These are phyloP conservation scores for Capromys pilorides DNA, from an alignment of 2,797 vertebrate species.

Conservation along the genomic window DNA sequence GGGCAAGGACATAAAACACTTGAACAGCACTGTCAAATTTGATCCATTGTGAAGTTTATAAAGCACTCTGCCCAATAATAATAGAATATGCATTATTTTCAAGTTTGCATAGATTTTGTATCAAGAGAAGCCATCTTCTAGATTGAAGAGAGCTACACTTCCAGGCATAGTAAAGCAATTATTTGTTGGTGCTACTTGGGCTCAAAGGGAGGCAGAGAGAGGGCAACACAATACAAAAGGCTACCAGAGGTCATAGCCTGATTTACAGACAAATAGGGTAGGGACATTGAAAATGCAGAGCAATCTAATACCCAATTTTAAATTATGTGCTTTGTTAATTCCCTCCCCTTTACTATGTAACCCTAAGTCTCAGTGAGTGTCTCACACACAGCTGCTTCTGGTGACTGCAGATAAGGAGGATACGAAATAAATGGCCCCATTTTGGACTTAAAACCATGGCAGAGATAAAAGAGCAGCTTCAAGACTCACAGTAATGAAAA, in stretches of 20 bases:
- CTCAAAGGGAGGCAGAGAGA: background rate
- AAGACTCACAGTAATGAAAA: conserved; percentile 39
- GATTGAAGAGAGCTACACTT: background rate
- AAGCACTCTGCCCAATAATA: background rate
- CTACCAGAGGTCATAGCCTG: background rate
- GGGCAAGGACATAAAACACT: background rate
- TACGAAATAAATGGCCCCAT: background rate
- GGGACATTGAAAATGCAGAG: background rate
- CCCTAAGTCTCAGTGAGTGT: background rate
- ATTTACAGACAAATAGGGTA: background rate
- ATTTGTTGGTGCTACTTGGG: background rate
- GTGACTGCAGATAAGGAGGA: background rate
- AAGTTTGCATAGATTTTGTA: background rate
- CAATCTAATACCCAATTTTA: background rate
- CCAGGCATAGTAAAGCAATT: conserved; percentile 3
- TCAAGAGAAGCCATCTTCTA: background rate
- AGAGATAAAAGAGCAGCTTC: conserved; percentile 24
- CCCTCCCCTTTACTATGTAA: background rate
- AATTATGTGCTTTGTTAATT: background rate
- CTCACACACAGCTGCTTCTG: background rate
- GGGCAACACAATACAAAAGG: background rate
- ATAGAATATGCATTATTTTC: background rate
- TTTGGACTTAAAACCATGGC: conserved; percentile 5
- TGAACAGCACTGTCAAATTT: background rate
- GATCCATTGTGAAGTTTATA: background rate